Conservation (phyloP, 2,888 invertebrate species). For the Dromius quadrimaculatus region DNA sequence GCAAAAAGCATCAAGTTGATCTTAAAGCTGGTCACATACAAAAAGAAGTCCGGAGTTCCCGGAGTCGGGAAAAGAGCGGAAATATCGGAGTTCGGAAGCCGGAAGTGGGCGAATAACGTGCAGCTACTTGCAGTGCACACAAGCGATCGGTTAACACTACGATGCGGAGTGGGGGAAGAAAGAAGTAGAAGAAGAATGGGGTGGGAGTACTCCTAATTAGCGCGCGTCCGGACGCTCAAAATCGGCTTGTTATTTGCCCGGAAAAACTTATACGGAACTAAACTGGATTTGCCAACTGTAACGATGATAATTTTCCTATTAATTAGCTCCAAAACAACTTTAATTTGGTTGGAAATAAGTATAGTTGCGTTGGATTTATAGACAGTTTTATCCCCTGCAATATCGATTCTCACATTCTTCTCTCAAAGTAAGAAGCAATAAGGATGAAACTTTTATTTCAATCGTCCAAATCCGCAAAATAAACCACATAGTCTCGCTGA, state of each 20-base stretch:
- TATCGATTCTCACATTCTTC: too few species aligned
- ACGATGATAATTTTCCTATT: too few species aligned
- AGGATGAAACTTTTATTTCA: slow-evolving; percentile 8
- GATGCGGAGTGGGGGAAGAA: too few species aligned
- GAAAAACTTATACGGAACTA: too few species aligned
- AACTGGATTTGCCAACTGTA: too few species aligned
- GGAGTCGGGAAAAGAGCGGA: slow-evolving; percentile 36
- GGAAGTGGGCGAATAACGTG: slow-evolving; percentile 36
- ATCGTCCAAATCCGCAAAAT: neutral
- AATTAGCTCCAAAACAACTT: too few species aligned
- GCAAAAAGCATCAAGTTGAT: slow-evolving; percentile 8
- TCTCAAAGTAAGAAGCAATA: too few species aligned
- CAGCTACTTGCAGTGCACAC: slow-evolving; percentile 32
- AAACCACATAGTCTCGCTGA: neutral
- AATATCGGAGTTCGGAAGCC: slow-evolving; percentile 36
- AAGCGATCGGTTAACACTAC: slow-evolving; percentile 9
- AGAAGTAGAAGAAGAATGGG: neutral
- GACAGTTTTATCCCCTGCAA: too few species aligned
- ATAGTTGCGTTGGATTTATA: too few species aligned
- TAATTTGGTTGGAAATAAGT: too few species aligned
- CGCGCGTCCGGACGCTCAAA: neutral
- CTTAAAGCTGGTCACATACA: slow-evolving; percentile 31
- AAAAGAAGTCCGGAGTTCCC: slow-evolving; percentile 16
- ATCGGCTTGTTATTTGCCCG: neutral
- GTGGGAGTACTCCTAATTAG: slow-evolving; percentile 5